These are phyloP conservation scores for Acanthosepion lycidas DNA, from an alignment of 2,888 invertebrate species.

Conservation along the genomic window DNA sequence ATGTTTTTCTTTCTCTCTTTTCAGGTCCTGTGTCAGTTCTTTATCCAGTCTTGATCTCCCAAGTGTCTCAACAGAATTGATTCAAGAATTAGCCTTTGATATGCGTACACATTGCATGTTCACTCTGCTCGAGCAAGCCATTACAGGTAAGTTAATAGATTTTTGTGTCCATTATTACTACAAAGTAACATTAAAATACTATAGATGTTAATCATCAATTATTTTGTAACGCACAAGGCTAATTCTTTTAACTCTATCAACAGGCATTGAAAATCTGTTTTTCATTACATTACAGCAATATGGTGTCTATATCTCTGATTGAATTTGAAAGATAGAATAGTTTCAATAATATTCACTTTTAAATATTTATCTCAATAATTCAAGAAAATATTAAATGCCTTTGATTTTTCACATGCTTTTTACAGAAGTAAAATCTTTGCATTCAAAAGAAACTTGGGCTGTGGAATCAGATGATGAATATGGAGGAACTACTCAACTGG, in stretches of 20 bases:
- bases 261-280: no score
- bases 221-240: no score
- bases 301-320: no score
- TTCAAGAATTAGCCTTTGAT: constrained; percentile 89
- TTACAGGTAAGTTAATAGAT: constrained; percentile 77
- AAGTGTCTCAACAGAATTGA: constrained; percentile 88
- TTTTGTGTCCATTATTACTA: background rate
- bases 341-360: no score
- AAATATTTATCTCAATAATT: no score
- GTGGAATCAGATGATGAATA: constrained; percentile 88
- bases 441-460: constrained; percentile 86
- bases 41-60: constrained; percentile 89
- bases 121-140: constrained; percentile 88
- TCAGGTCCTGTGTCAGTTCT: constrained; percentile 83
- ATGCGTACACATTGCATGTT: constrained; percentile 89
- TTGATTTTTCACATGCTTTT: constrained; percentile 47
- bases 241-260: no score
- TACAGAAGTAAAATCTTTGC: constrained; percentile 70
- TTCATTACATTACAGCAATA: no score
- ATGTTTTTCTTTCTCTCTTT: background rate
- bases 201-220: background rate
- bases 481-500: constrained; percentile 88
- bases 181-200: background rate
- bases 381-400: background rate
- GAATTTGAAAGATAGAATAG: no score